Evolutionary conservation across 1,140 invertebrate genomes (phyloP), one percentile per base, ranked within the genome.

Genomic region (Bombus huntii): DNA sequence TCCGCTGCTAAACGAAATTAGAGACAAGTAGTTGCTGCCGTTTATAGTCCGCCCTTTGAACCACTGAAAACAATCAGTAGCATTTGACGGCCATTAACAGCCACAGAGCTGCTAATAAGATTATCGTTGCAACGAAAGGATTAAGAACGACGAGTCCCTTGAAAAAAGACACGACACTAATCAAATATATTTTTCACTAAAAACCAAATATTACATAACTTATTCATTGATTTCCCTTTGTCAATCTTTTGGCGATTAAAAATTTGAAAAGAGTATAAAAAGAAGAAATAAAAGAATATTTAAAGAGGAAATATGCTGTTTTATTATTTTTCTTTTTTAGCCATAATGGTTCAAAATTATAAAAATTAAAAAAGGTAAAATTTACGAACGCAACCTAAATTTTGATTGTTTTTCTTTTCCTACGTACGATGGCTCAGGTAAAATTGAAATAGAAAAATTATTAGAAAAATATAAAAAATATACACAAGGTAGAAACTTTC

Each of bases 11-110:
- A 37, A 85, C 72, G 39, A 68, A 85, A 80, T 85, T 85, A 72
- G 31, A 85, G 76, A 25, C 83, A 80, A 85, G 83, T 85, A 85
- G 76, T 85, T 80, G 68, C 42, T 57, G 39, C 76, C 83, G 68
- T 85, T 84, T 80, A 85, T 79, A 47, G 76, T 80, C 83, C 65
- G 42, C 37, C 68, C 82, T 57, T 53, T 34, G 74, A 42, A 22
- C 53, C 42, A 12, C 68, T 59, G 66, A 70, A 65, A 65, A 31
- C 39, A 39, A n/a, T 10, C 39, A 34, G 47, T 18, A 71, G 57
- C n/a, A 47, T 39, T 62, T 62, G n/a, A 65, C 10, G 15, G 25
- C 34, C 70, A 44, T 81, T 81, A 81, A 62, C 53, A 62, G 53
- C 22, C 31, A 22, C 12, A 22, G 6, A 25, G 13, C 34, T 62